Evolutionary conservation across 2,113 vertebrate genomes (phyloP), one percentile per base, ranked within the genome.

Genomic region (Apistogramma diplotaenia): DNA sequence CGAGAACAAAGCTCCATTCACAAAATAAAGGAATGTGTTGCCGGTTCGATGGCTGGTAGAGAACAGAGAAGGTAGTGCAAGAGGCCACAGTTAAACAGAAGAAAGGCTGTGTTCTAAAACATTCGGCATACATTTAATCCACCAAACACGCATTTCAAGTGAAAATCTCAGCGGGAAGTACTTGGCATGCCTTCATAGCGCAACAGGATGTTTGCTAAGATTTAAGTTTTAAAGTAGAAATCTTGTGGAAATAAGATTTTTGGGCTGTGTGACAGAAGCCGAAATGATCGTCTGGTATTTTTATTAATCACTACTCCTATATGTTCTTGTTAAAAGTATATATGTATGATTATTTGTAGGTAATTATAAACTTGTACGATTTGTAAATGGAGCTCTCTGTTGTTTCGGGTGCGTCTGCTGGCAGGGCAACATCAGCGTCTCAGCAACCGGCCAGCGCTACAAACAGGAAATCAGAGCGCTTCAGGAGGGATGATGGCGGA

Each of bases 371-470:
- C 0, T 18, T 4, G 2, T 1, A 9, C 5, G 3, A 2, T 82
- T 73, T 57, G 4, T 82, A 5, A 54, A 80, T 1, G 37, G 85
- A 70, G 37, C 1, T 56, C 11, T 13, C 0, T 37, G 55, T 18
- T 0, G 5, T 2, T 19, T 51, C 31, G 74, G 33, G 67, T 56
- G 74, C 77, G 46, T 91, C 79, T 53, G 78, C 3, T 84, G 83
- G 12, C 86, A 73, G 16, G 60, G 83, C 67, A 90, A 90, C 90
- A 23, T 0, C 55, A 18, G 81, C 74, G 74, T 11, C 87, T 13
- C 1, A 29, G 85, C 82, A 82, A 76, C 82, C 53, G n/a, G 49
- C 73, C 40, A 5, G 40, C 15, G 13, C 18, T 35, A 23, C 35
- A 25, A 46, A 67, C 23, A 57, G 49, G 21, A 55, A 21, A 12